Evolutionary conservation across 2,113 vertebrate genomes (phyloP).

Genomic region (Tyrannus savana): DNA sequence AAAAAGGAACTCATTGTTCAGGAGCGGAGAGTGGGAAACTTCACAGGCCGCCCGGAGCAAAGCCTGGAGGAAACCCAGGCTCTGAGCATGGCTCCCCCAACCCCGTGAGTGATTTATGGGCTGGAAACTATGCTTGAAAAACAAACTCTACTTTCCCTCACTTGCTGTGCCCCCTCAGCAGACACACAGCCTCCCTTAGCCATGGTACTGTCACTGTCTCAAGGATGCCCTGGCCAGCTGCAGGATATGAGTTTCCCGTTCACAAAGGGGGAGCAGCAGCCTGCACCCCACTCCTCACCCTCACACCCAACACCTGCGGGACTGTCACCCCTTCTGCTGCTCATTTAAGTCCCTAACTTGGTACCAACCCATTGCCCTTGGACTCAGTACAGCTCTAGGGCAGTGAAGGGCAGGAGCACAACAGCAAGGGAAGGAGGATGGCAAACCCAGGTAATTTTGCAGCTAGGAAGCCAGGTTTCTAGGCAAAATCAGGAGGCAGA

Average conservation of each 20-base stretch:
- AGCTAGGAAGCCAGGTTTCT: background rate
- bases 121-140: slow-evolving; percentile 50
- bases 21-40: slow-evolving; percentile 38
- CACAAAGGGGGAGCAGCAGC: background rate
- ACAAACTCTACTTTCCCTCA: slow-evolving; percentile 17
- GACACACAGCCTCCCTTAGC: background rate
- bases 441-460: background rate
- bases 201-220: background rate
- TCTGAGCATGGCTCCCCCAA: background rate
- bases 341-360: background rate
- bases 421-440: background rate
- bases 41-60: background rate
- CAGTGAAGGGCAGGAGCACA: background rate
- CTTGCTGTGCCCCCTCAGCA: background rate
- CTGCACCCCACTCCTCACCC: background rate
- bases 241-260: background rate
- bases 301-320: background rate
- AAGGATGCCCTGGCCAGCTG: accelerated
- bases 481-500: background rate
- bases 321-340: background rate
- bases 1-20: slow-evolving; percentile 64
- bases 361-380: background rate
- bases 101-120: slow-evolving; percentile 34
- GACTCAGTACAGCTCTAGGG: background rate
- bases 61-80: slow-evolving; percentile 56